Conservation (phyloP, 1,140 invertebrate genomes). For the Harlomillsia oculata region DNA sequence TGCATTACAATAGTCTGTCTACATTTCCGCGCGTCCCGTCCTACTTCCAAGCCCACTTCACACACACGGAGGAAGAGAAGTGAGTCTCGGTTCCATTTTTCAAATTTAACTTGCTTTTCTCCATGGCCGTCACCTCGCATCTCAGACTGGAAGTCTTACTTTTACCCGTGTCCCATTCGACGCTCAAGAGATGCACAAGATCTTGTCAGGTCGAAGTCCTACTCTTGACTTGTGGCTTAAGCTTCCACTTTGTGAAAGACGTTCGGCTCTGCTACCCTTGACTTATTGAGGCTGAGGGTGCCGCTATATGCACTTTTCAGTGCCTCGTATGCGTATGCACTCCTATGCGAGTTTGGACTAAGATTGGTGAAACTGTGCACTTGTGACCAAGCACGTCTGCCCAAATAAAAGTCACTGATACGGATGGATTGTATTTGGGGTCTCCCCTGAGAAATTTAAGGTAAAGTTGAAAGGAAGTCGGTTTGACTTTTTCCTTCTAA, state of each 20-base stretch:
- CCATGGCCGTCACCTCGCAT: background rate
- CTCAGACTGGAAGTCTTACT: background rate
- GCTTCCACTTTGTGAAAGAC: no score
- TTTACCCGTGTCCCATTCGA: background rate
- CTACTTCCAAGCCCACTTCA: background rate
- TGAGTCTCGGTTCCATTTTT: background rate
- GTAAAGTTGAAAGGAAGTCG: slow-evolving; percentile 16
- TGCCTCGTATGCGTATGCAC: no score
- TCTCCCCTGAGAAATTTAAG: slow-evolving; percentile 26
- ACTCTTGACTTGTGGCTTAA: no score
- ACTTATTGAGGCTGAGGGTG: no score
- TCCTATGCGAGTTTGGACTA: no score
- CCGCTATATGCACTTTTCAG: no score
- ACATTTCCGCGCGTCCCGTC: background rate
- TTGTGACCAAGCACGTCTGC: no score
- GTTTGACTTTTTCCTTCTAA: slow-evolving; percentile 10
- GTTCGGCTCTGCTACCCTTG: no score
- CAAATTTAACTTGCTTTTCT: background rate
- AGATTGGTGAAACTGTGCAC: no score
- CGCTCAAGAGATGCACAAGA: no score
- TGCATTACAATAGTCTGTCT: no score
- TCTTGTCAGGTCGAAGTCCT: no score
- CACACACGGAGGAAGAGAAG: background rate
- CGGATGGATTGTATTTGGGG: slow-evolving; percentile 6
- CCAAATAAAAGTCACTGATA: background rate